Base-by-base conservation (phyloP, 2,888 invertebrate species). In the Melanophora roralis region DNA sequence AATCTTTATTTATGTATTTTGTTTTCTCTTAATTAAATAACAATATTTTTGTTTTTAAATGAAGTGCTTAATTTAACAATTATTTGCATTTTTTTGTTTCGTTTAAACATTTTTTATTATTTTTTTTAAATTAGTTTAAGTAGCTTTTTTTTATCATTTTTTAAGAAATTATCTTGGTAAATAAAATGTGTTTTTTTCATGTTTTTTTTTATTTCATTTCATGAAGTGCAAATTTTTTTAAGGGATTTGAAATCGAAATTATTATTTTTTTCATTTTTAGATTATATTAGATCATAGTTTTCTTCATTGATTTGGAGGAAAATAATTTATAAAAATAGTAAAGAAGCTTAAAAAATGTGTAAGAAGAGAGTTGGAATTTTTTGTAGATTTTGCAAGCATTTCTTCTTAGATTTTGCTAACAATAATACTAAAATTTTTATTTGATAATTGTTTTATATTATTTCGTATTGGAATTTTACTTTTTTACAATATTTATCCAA, bases 61-160 rank as follows among this genome's bases (percentile, higher is more conserved):
- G 69, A 71, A 69, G 76, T 77, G 76, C 76, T 71, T 49, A 64
- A 65, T 57, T 57, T 49, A 77, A 77, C 76, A 77, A 64, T 77
- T 64, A 59, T 64, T 71, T 77, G 71, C 69, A 69, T 19, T 62
- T 62, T 62, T 45, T 32, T 59, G 5, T 49, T 40, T 55, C 32
- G 0, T 34, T 27, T 27, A 38, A 16, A 9, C 1, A 45, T 64
- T 59, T 38, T 47, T 36, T 34, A 27, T 5, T 21, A 21, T 40
- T 59, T 23, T 16, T 38, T 55, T 55, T 36, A 59, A 43, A 23
- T 47, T 65, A 32, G 45, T 45, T 23, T 57, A 19, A 23, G 7
- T 40, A 34, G 49, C 23, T 14, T 65, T 19, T 49, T 4, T 23
- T 45, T 40, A 5, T 27, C 3, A 27, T 27, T 27, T 64, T 64